Conservation (phyloP, 2,888 invertebrate species). For the Diplolepis rosae region DNA sequence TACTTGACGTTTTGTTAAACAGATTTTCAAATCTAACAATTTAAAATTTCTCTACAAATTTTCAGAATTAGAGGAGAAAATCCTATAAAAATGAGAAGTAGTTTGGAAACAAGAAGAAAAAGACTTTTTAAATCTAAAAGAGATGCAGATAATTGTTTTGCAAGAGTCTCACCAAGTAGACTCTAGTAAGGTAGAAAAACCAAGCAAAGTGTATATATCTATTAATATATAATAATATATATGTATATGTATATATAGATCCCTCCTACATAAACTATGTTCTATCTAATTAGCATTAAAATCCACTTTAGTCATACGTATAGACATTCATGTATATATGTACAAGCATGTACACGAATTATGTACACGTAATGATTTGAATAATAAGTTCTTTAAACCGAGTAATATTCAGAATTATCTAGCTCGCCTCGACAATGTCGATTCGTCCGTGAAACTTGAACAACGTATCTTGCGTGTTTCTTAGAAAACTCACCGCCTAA, state of each 20-base stretch:
- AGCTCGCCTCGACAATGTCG: conserved; percentile 39
- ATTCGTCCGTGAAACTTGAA: conserved; percentile 65
- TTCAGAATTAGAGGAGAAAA: too few relatives aligned
- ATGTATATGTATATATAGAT: conserved; percentile 48
- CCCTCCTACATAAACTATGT: conserved; percentile 64
- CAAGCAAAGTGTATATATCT: conserved; percentile 57
- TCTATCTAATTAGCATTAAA: conserved; percentile 57
- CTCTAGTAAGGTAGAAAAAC: conserved; percentile 62
- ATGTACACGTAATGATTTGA: conserved; percentile 59
- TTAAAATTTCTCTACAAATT: too few relatives aligned
- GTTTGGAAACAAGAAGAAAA: too few relatives aligned
- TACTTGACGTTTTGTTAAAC: not conserved
- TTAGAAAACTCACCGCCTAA: conserved; percentile 52
- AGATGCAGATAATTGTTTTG: conserved; percentile 53
- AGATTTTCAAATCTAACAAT: not conserved
- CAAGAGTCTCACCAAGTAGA: conserved; percentile 63
- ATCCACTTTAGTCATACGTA: conserved; percentile 49
- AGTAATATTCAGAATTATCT: conserved; percentile 40
- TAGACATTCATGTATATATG: conserved; percentile 49
- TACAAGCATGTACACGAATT: conserved; percentile 67
- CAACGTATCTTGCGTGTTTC: conserved; percentile 53
- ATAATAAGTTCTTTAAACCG: conserved; percentile 37
- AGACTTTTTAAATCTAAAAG: too few relatives aligned
- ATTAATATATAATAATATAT: conserved; percentile 41
- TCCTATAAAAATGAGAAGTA: too few relatives aligned